phyloP scores from a whole-genome alignment of 2,888 invertebrate genomes.

The Sinopyrophorus schimmeli region DNA sequence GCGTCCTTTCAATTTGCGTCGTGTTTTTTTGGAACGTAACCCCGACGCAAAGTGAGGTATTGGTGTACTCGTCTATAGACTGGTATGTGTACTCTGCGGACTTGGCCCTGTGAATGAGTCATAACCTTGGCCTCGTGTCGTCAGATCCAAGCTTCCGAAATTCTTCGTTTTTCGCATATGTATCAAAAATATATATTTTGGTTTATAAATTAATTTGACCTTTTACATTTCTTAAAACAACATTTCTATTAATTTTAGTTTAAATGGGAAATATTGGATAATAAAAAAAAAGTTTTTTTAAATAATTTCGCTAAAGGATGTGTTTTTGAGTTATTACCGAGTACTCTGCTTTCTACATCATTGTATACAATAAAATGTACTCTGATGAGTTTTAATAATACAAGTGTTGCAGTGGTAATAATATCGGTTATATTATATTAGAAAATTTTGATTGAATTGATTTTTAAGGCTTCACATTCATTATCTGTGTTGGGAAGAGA shows the following conservation, averaged over 20 bases:
- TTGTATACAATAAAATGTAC: slow-evolving; percentile 17
- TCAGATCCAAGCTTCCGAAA: too few species aligned
- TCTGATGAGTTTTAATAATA: slow-evolving; percentile 4
- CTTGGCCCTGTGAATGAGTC: too few species aligned
- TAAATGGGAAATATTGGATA: slow-evolving; percentile 23
- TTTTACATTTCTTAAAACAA: background rate
- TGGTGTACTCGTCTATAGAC: too few species aligned
- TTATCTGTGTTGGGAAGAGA: slow-evolving; percentile 10
- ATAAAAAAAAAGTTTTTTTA: slow-evolving; percentile 1
- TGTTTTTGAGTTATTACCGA: slow-evolving; percentile 2
- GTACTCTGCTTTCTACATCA: background rate
- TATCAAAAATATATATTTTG: too few species aligned
- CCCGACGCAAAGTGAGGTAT: too few species aligned
- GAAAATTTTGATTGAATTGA: background rate
- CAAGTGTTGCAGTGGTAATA: slow-evolving; percentile 10
- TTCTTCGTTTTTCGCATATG: too few species aligned
- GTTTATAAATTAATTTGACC: too few species aligned
- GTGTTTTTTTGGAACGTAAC: too few species aligned
- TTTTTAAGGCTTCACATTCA: slow-evolving; percentile 16
- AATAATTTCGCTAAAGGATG: slow-evolving; percentile 10
- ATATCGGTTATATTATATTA: too few species aligned
- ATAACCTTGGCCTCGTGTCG: too few species aligned
- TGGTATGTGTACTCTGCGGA: too few species aligned
- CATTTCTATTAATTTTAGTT: slow-evolving; percentile 14
- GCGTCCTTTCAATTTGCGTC: too few species aligned